These are phyloP conservation scores for Caracal caracal DNA, from an alignment of 2,113 vertebrate species.

Conservation along the genomic window DNA sequence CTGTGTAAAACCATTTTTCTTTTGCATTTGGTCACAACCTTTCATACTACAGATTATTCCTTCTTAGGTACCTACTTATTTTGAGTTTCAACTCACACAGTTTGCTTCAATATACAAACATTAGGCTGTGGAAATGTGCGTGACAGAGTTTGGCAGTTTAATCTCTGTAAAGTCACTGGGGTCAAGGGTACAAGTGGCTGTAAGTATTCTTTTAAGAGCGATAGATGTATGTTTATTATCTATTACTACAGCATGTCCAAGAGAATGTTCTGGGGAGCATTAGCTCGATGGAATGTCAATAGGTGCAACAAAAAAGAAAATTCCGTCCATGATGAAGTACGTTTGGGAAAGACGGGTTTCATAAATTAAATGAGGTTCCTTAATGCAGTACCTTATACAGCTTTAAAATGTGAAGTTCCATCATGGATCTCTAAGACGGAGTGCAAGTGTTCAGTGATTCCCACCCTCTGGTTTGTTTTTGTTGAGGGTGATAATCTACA, in stretches of 20 bases:
- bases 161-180: not conserved
- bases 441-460: not conserved
- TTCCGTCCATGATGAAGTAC: not conserved
- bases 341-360: not conserved
- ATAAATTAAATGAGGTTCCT: not conserved
- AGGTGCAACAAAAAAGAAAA: not conserved
- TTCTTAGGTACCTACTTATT: not conserved
- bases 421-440: not conserved
- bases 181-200: not conserved
- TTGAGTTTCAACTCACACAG: not conserved
- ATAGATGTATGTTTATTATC: not conserved
- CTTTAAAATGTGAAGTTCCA: not conserved
- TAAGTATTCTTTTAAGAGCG: not conserved
- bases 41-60: not conserved
- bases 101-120: not conserved
- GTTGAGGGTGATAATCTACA: not conserved
- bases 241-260: not conserved
- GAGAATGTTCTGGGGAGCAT: not conserved
- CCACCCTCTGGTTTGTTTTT: not conserved
- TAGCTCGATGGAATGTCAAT: not conserved
- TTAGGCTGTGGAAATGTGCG: not conserved
- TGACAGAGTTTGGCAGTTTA: not conserved
- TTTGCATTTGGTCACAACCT: not conserved
- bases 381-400: not conserved
- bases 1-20: not conserved